Conservation (phyloP, 30 jellyfish, hydroid and myxozoan genomes). For the Aurelia coerulea region DNA sequence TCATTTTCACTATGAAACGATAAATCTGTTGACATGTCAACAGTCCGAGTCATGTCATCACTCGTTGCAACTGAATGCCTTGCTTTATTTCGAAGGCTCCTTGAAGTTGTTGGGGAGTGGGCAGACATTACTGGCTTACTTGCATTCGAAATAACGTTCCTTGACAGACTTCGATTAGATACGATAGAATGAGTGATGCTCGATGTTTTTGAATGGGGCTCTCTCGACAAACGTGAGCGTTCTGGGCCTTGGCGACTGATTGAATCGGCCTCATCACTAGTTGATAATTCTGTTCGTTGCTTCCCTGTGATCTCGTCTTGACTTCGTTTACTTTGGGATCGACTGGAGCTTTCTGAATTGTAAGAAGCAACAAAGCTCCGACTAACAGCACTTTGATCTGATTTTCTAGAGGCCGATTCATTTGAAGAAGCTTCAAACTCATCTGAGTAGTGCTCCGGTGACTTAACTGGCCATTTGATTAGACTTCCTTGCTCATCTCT, state of each 20-base stretch:
- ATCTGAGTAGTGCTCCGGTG: neutral
- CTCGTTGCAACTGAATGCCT: constrained; percentile 9
- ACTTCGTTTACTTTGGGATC: neutral
- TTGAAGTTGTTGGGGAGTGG: constrained; percentile 67
- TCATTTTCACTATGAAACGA: no score
- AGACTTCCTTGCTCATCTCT: neutral
- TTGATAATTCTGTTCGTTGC: neutral
- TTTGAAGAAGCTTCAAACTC: neutral
- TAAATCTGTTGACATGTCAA: constrained; percentile 23
- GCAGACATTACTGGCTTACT: constrained; percentile 47
- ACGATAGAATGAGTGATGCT: neutral
- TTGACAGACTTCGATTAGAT: neutral
- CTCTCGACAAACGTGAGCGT: neutral
- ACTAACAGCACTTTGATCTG: neutral
- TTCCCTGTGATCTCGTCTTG: neutral
- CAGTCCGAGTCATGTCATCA: constrained; percentile 50
- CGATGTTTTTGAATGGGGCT: neutral
- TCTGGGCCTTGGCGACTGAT: neutral
- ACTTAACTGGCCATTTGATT: neutral
- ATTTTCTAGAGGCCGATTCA: neutral
- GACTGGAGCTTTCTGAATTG: neutral
- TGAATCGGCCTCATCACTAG: neutral
- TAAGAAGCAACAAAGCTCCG: neutral
- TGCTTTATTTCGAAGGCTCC: constrained; percentile 49
- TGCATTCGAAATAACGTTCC: constrained; percentile 13